phyloP scores from a whole-genome alignment of 2,888 invertebrate species.

The Parnassius orleans region DNA sequence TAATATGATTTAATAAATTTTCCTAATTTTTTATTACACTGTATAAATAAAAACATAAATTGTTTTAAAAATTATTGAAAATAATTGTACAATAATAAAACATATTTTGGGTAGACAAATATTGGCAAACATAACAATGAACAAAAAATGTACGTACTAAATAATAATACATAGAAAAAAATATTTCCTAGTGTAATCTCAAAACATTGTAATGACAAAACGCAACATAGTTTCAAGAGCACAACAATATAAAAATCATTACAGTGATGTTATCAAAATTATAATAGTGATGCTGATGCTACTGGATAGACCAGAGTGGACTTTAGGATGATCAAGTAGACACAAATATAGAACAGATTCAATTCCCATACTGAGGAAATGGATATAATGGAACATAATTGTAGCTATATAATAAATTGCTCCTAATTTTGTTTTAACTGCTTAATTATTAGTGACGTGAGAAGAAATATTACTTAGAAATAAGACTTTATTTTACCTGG shows the following conservation, averaged over 20 bases:
- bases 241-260: constrained; percentile 27
- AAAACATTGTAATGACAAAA: constrained; percentile 42
- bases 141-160: constrained; percentile 52
- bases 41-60: constrained; percentile 72
- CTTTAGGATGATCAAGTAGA: constrained; percentile 13
- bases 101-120: constrained; percentile 57
- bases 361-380: not conserved
- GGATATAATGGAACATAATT: not conserved
- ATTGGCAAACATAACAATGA: constrained; percentile 76
- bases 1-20: constrained; percentile 63
- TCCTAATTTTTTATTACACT: constrained; percentile 56
- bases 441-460: not conserved
- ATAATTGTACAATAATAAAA: constrained; percentile 66
- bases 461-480: not conserved
- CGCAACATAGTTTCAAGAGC: constrained; percentile 24
- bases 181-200: constrained; percentile 64
- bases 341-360: not conserved
- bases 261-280: constrained; percentile 17
- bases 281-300: constrained; percentile 24
- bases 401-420: not conserved
- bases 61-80: constrained; percentile 56
- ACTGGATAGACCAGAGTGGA: constrained; percentile 34
- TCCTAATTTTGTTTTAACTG: not conserved
- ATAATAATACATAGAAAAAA: constrained; percentile 45
- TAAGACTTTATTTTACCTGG: too few relatives aligned